Evolutionary conservation across 2,888 invertebrate genomes (phyloP).

Genomic region (Tethea ocularis): DNA sequence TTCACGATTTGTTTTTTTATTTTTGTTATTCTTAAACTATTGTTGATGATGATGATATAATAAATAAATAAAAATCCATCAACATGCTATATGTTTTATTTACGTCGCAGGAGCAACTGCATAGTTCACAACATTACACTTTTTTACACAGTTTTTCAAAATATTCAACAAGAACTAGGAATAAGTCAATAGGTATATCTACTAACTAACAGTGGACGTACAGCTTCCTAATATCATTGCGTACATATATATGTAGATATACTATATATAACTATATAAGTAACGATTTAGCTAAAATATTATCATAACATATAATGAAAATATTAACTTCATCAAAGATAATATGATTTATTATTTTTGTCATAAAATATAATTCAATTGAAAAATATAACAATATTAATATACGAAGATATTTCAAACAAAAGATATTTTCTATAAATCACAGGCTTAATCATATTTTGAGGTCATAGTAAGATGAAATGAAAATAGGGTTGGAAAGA

Average conservation of each 20-base stretch:
- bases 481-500: neutral
- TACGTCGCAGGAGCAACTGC: constrained; percentile 62
- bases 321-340: no score
- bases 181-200: constrained; percentile 78
- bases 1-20: no score
- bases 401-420: neutral
- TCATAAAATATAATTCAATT: neutral
- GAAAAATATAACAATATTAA: no score
- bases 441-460: neutral
- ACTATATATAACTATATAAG: no score
- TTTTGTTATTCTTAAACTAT: no score
- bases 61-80: constrained; percentile 37
- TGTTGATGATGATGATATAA: no score
- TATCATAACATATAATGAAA: no score
- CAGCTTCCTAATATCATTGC: constrained; percentile 51
- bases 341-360: no score
- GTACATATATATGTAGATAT: neutral
- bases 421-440: neutral
- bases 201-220: constrained; percentile 74
- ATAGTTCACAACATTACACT: constrained; percentile 78
- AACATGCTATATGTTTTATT: constrained; percentile 80
- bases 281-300: neutral
- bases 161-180: constrained; percentile 82
- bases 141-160: constrained; percentile 70
- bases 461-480: neutral